Evolutionary conservation across 1,140 invertebrate species (phyloP).

Genomic region (Sweltsa coloradensis): DNA sequence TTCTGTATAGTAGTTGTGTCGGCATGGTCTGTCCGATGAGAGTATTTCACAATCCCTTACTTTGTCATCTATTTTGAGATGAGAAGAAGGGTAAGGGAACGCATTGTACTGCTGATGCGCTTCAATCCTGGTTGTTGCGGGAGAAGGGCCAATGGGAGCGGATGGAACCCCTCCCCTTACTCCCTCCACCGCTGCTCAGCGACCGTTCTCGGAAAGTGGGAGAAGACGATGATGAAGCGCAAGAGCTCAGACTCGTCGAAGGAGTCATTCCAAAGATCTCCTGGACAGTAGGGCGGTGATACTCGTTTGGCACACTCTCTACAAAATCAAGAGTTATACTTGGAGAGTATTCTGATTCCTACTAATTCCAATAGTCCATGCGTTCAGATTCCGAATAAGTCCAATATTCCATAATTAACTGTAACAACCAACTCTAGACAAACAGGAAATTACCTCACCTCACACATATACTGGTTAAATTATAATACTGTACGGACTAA

Average conservation of each 20-base stretch:
- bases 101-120: background rate
- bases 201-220: constrained; percentile 33
- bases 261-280: constrained; percentile 36
- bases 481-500: too few species aligned
- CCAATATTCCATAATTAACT: too few species aligned
- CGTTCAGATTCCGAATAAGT: too few species aligned
- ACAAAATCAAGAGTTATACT: constrained; percentile 3
- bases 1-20: too few species aligned
- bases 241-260: constrained; percentile 34
- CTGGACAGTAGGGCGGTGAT: constrained; percentile 31
- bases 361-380: background rate
- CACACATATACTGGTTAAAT: too few species aligned
- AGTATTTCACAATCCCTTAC: background rate
- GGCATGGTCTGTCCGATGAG: background rate
- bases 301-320: constrained; percentile 31
- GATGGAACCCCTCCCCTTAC: constrained; percentile 17
- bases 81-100: background rate
- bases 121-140: constrained; percentile 28
- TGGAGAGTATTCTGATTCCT: background rate
- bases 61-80: too few species aligned
- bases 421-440: too few species aligned
- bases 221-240: constrained; percentile 31
- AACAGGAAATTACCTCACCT: too few species aligned
- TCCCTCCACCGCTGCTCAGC: constrained; percentile 27
- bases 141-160: constrained; percentile 33